Base-by-base conservation (phyloP, 2,797 vertebrate genomes). In the Heliangelus exortis region DNA sequence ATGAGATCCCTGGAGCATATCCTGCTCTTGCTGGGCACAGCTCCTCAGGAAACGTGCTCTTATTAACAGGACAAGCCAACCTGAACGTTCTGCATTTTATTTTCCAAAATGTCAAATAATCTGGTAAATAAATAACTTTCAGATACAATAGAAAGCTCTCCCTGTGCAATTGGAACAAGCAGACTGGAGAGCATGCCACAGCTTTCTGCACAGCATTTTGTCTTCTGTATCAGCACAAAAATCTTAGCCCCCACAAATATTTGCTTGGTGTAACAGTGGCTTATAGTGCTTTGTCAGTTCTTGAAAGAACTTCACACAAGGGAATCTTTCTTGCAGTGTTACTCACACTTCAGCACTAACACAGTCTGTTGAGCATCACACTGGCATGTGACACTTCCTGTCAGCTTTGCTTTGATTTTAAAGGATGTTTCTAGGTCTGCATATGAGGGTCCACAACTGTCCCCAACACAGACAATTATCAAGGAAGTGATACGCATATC, bases 111-210 rank as follows among this genome's bases (percentile, higher is more conserved):
- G 84, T 84, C 87, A 91, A 91, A 76, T 59, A 76, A 91, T 76
- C 17, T 90, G 59, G 71, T 87, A 83, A 92, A 96, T 96, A 92
- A 89, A 81, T 86, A 66, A 87, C 83, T 88, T 79, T 62, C 53
- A 72, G 43, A 62, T 57, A 19, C 39, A 89, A 58, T 48, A 91
- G 77, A 90, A 91, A 93, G 74, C 85, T 72, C 8, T 74, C 71
- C 61, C 85, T 94, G 80, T 92, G 59, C 25, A 61, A 39, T n/a
- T 67, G 81, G 78, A 83, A 43, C 78, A 75, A 69, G 58, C 54
- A 66, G 1, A 2, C 80, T 88, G 71, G 26, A 88, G 58, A 88
- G 57, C 50, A 5, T 15, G 41, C 59, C 59, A 54, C 15, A 54
- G 65, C 61, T 68, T 86, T 84, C 67, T 84, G 83, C 80, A 82